A percentile compares a stretch with the other conserved stretches of the same genome.
Conservation (phyloP, 2,797 vertebrate species). For the Spizella passerina region DNA sequence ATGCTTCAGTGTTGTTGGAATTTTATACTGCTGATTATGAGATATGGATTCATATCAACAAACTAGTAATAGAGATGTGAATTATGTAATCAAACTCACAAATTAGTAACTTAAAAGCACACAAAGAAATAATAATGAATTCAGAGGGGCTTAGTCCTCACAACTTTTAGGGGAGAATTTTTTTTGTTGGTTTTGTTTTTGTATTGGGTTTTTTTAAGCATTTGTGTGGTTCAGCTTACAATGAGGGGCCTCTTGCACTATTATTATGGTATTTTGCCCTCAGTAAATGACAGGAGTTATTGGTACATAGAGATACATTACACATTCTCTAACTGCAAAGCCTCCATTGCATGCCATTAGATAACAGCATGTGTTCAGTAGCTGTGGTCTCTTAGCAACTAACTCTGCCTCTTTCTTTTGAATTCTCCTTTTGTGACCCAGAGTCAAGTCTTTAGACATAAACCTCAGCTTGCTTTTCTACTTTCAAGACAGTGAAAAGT, state of each 20-base stretch:
- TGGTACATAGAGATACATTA: neutral
- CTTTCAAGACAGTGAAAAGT: slow-evolving; percentile 44
- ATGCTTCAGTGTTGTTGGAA: neutral
- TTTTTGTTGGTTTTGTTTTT: neutral
- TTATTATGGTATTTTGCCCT: slow-evolving; percentile 7
- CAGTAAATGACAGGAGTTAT: slow-evolving; percentile 21
- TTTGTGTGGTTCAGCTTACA: slow-evolving; percentile 14
- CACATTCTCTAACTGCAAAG: slow-evolving; percentile 32
- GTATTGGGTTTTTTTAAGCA: neutral
- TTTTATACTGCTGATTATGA: neutral
- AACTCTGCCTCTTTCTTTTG: slow-evolving; percentile 43
- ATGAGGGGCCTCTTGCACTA: slow-evolving; percentile 21
- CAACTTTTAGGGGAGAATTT: neutral
- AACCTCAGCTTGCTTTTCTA: slow-evolving; percentile 20
- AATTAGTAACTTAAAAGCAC: neutral
- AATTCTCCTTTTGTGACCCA: slow-evolving; percentile 61
- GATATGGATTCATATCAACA: neutral
- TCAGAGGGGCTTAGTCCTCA: neutral
- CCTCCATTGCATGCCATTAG: slow-evolving; percentile 54
- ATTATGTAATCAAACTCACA: neutral
- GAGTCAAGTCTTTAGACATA: slow-evolving; percentile 38
- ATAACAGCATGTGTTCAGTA: slow-evolving; percentile 52
- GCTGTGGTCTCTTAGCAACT: slow-evolving; percentile 76
- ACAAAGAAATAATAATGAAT: neutral
- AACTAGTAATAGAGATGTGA: neutral